Evolutionary conservation across 2,113 vertebrate species (phyloP).

Genomic region (Cathartes aura): DNA sequence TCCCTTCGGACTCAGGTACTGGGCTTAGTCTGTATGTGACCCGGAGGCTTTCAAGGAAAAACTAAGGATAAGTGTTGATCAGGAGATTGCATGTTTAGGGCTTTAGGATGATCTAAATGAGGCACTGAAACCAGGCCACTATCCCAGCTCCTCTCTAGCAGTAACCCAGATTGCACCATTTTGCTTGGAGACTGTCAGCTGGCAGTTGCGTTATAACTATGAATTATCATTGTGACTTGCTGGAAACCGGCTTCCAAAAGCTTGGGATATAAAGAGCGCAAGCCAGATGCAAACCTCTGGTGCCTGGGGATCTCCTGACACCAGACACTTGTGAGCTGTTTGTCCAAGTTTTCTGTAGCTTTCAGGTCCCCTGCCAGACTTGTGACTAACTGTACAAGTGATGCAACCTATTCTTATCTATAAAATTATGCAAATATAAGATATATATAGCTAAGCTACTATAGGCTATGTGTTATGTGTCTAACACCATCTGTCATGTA

Average conservation of each 20-base stretch:
- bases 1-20: background rate
- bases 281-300: background rate
- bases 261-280: background rate
- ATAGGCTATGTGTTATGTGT: background rate
- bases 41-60: background rate
- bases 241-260: background rate
- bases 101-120: background rate
- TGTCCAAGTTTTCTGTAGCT: background rate
- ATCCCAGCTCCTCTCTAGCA: background rate
- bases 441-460: background rate
- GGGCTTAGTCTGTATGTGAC: background rate
- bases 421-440: background rate
- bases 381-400: background rate
- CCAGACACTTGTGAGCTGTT: background rate
- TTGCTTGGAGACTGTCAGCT: background rate
- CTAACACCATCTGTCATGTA: slow-evolving; percentile 35
- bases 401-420: slow-evolving; percentile 13
- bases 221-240: background rate
- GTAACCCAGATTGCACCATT: background rate
- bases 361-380: background rate
- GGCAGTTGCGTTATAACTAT: background rate
- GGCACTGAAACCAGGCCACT: background rate
- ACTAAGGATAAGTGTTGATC: background rate
- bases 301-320: background rate
- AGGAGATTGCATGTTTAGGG: background rate